Evolutionary conservation across 2,113 vertebrate species (phyloP), one percentile per base, ranked within the genome.

Genomic region (Bufo gargarizans): DNA sequence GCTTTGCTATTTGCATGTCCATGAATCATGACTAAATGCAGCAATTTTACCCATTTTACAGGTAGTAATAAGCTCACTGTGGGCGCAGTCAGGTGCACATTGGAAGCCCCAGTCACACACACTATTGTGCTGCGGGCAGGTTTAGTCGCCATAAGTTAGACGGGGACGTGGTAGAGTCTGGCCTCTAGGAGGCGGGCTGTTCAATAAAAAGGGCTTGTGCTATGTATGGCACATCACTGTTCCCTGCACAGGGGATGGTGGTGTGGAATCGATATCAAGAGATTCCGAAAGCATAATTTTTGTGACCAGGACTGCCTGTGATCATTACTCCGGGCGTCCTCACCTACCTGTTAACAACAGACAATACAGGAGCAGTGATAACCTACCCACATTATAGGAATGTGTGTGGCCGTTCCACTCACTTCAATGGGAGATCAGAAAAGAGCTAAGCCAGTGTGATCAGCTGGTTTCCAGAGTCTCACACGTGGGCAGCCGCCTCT

Each of bases 221-320:
- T 6, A 69, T 98, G 96, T 4, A 58, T 99, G 88, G 93, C 93
- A 98, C 97, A 95, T 90, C 91, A 90, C 47, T 85, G 91, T 76
- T 9, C 0, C 0, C 0, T 58, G 91, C 79, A 90, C 7, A 0
- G 5, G 89, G 89, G 86, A n/a, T 10, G 47, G 69, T 3, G 1
- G 47, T 95, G 96, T 96, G 96, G 97, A 99, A 99, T 99, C 98
- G 96, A 95, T 87, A 99, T 98, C 97, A 99, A 98, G 96, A 98
- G 97, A 99, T 99, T 99, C 98, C 97, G 97, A 96, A 96, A 98
- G 97, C 97, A 97, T 82, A 99, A 99, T 98, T 98, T 98, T 98
- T 97, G 78, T 0, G 0, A 0, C 0, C 0, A 2, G 96, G 95
- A 93, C 0, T 85, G 97, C 93, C 20, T 33, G 93, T 97, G 96